Base-by-base conservation (phyloP, 2,113 vertebrate species). In the Plecotus auritus region DNA sequence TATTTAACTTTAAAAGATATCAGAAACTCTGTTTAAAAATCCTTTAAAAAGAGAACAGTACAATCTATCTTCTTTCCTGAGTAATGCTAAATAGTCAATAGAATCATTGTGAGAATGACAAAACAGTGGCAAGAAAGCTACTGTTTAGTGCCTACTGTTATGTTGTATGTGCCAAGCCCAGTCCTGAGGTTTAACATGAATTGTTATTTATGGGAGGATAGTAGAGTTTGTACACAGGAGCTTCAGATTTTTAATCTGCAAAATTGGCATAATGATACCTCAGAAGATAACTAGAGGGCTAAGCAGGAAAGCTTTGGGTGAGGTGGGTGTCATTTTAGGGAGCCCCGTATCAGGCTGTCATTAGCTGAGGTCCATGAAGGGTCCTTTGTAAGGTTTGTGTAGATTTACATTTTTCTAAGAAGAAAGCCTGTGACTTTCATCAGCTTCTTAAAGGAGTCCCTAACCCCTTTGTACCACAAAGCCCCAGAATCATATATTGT, bases 11-110 rank as follows among this genome's bases (percentile, higher is more conserved):
- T 88, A 28, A 59, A 92, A 59, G 59, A 94, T 77, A 3, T 64
- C 12, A 70, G 47, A 28, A 72, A 67, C 2, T 89, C 32, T 66
- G 64, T 94, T 86, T 12, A 56, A 42, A 47, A 45, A 42, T 54
- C 32, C n/a, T 82, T 59, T 3, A 14, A 66, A 32, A 66, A 66
- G 78, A 59, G 17, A 13, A 66, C 28, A 49, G 56, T 87, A 70
- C 45, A 77, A 76, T 83, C 37, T 88, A 47, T 91, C 87, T 56
- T 85, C 54, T 97, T 95, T 94, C 91, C 51, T 78, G 97, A 97
- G 97, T 98, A 9, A 83, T 89, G 40, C 30, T 82, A 66, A 74
- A 8, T 59, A 82, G 47, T 90, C 40, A 91, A 78, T 40, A 67
- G 32, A 80, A 56, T 66, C 87, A 51, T 56, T 67, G 30, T 92